Evolutionary conservation across 2,797 vertebrate species (phyloP).

Genomic region (Ceryle rudis): DNA sequence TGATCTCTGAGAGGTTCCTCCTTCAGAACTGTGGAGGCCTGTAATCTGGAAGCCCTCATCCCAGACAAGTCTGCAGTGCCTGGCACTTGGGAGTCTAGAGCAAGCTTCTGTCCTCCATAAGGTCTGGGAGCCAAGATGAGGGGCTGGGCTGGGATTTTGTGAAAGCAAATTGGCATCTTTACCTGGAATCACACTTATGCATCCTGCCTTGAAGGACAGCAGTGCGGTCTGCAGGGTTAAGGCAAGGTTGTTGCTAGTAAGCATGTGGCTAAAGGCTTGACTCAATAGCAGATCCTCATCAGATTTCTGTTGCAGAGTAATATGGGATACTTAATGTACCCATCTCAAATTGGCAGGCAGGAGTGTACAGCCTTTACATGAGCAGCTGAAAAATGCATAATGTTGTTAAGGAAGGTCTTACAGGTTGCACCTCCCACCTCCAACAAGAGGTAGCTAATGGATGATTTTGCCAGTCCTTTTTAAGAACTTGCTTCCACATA

Average conservation of each 20-base stretch:
- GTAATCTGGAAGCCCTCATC: background rate
- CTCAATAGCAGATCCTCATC: background rate
- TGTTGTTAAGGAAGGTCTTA: background rate
- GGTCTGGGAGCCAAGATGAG: background rate
- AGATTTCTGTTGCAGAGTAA: slow-evolving; percentile 4
- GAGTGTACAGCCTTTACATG: background rate
- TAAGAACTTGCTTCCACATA: background rate
- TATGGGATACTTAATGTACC: background rate
- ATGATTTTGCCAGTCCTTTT: background rate
- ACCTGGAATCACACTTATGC: background rate
- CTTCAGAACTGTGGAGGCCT: background rate
- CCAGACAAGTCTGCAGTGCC: background rate
- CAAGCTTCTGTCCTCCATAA: fast-evolving
- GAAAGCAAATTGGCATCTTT: background rate
- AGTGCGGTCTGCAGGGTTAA: background rate
- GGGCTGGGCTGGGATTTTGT: background rate
- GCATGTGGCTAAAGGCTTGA: background rate
- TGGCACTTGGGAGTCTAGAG: background rate
- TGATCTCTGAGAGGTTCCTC: background rate
- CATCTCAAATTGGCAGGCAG: too few relatives aligned
- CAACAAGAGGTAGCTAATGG: background rate
- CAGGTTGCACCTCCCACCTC: background rate
- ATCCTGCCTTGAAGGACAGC: background rate
- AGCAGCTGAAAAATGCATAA: background rate
- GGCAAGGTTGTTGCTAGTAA: background rate